Base-by-base conservation (phyloP, 2,888 invertebrate species). In the Caenorhabditis sp. region DNA sequence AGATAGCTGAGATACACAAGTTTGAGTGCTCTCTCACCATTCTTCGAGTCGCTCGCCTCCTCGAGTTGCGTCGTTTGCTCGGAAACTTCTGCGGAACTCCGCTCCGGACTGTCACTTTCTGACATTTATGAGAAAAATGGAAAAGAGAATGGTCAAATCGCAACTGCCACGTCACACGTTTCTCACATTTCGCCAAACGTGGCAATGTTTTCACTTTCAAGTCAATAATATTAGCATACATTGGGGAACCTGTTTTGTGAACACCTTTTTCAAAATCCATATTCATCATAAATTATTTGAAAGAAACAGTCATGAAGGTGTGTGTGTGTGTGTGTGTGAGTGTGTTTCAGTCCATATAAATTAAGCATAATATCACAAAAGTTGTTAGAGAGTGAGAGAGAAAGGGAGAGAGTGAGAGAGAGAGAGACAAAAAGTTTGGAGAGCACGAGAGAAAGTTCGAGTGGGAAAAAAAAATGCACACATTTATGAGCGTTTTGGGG, bases 301-400 rank as follows among this genome's bases (percentile, higher is more conserved):
- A 45, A 45, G 45, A 45, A 45, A 45, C 45, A 45, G 50, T 9
- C 8, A 30, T 15, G 27, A 20, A 50, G 48, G 24, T n/a, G n/a
- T n/a, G n/a, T n/a, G n/a, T n/a, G n/a, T n/a, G n/a, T n/a, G 48
- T 27, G 27, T 9, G 3, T 11, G 11, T 35, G 9, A 9, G 35
- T 13, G 35, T 35, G 35, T 30, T 50, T 52, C 52, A 53, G 53
- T 53, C 26, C 53, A 53, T 55, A 65, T 66, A 62, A 62, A 55
- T 61, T 55, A 71, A 56, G 50, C 62, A 56, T 55, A 71, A 48
- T 71, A 71, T 62, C 71, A 71, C 61, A 62, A 62, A 45, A 43
- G 24, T 45, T 62, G 55, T 55, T 61, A 48, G 39, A 70, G 20
- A 27, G 53, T 43, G 58, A 53, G 22, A 9, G 24, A 62, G 41